Conservation (phyloP, 2,888 invertebrate genomes). For the Aquatica leii region DNA sequence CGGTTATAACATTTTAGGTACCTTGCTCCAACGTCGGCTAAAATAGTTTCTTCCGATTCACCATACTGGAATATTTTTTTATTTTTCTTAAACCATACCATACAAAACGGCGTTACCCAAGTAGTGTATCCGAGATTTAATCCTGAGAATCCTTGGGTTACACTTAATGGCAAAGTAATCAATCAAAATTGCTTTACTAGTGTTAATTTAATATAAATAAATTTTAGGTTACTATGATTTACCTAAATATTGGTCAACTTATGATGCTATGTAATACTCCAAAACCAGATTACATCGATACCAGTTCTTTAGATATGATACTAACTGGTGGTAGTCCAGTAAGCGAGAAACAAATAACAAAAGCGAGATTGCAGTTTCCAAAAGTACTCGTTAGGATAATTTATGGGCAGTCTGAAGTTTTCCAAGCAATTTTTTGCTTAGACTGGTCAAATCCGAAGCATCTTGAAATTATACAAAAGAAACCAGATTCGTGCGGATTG, state of each 20-base stretch:
- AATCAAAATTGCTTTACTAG: no score
- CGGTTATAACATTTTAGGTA: not conserved
- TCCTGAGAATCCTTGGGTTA: no score
- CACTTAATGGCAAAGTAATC: not conserved
- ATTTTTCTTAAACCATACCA: no score
- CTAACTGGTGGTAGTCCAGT: not conserved
- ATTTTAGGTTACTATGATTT: not conserved
- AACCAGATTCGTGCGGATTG: not conserved
- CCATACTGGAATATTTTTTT: no score
- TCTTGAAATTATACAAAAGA: not conserved
- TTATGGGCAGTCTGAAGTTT: conserved; percentile 4
- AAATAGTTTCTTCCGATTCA: not conserved
- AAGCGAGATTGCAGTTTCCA: not conserved
- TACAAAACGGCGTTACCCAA: no score
- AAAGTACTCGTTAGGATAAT: not conserved
- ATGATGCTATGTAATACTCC: not conserved
- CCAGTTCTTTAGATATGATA: not conserved
- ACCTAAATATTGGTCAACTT: not conserved
- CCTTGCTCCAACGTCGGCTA: not conserved
- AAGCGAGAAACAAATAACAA: not conserved
- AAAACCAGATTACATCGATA: conserved; percentile 1
- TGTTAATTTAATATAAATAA: no score
- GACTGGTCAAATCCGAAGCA: not conserved
- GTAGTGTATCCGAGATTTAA: no score
- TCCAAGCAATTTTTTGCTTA: not conserved